Conservation (phyloP, 1,140 invertebrate species). For the Eupristina koningsbergeri region DNA sequence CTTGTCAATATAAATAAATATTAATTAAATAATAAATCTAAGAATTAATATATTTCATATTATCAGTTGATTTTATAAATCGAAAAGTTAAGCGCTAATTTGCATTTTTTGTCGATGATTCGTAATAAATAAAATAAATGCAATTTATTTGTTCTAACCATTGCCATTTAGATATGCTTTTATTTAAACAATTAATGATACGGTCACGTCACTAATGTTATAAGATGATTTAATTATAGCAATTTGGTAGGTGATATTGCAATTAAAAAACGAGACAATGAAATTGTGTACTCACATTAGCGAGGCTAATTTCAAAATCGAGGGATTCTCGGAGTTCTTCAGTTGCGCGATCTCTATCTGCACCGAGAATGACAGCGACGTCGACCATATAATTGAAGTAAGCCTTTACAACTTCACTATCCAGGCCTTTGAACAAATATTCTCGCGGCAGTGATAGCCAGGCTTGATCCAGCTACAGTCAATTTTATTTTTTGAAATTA, state of each 20-base stretch:
- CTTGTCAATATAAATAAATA: no score
- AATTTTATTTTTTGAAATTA: neutral
- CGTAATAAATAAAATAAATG: neutral
- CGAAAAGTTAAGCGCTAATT: no score
- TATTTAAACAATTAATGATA: neutral
- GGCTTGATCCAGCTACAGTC: constrained; percentile 89
- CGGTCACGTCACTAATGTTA: neutral
- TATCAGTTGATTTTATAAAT: no score
- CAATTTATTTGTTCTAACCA: neutral
- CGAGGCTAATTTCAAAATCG: constrained; percentile 77
- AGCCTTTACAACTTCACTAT: constrained; percentile 62
- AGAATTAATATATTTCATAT: no score
- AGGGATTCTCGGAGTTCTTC: constrained; percentile 76
- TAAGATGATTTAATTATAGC: neutral
- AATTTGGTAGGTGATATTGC: neutral
- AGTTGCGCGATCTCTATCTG: constrained; percentile 68
- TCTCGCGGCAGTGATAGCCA: constrained; percentile 81
- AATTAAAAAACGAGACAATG: neutral
- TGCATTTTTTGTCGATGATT: no score
- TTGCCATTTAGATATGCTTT: neutral
- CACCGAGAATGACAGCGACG: constrained; percentile 76
- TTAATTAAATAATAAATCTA: no score
- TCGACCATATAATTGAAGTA: constrained; percentile 68
- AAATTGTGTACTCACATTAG: constrained; percentile 70
- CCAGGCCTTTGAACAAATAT: constrained; percentile 74